A percentile compares a stretch with the other conserved stretches of the same genome.
Evolutionary conservation across 2,797 vertebrate genomes (phyloP).

Genomic region (Coregonus suidteri): DNA sequence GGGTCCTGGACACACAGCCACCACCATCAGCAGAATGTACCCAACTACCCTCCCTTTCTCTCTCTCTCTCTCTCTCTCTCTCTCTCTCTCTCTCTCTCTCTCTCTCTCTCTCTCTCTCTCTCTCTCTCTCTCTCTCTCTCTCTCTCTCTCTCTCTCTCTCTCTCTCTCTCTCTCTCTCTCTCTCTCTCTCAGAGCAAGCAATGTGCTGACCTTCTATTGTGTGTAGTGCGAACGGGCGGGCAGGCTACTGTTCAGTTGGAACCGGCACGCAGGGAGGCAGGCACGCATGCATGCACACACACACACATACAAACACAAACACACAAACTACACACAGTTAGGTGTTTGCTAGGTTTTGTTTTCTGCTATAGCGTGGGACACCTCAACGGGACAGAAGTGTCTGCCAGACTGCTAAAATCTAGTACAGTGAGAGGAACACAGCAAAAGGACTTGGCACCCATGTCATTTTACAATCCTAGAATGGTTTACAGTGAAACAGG

Average conservation of each 20-base stretch:
- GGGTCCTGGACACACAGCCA: conserved; percentile 53
- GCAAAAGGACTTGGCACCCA: background rate
- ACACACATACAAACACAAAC: background rate
- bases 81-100: no score
- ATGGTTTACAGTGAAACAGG: background rate
- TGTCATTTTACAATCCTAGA: background rate
- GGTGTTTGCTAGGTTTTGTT: background rate
- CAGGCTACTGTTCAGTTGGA: conserved; percentile 7
- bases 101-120: no score
- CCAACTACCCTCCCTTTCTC: no score
- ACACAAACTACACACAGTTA: no score
- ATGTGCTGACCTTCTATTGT: conserved; percentile 80
- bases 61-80: background rate
- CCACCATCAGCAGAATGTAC: conserved; percentile 69
- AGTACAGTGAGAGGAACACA: background rate
- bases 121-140: no score
- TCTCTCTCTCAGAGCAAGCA: conserved; percentile 53
- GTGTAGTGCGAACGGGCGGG: conserved; percentile 12
- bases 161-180: no score
- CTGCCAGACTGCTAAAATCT: background rate
- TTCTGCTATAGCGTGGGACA: background rate
- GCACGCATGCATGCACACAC: background rate
- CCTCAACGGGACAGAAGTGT: no score
- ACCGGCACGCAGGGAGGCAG: background rate
- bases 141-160: no score